These are phyloP conservation scores for Phlogophora meticulosa DNA, from an alignment of 2,888 invertebrate species.

Conservation along the genomic window DNA sequence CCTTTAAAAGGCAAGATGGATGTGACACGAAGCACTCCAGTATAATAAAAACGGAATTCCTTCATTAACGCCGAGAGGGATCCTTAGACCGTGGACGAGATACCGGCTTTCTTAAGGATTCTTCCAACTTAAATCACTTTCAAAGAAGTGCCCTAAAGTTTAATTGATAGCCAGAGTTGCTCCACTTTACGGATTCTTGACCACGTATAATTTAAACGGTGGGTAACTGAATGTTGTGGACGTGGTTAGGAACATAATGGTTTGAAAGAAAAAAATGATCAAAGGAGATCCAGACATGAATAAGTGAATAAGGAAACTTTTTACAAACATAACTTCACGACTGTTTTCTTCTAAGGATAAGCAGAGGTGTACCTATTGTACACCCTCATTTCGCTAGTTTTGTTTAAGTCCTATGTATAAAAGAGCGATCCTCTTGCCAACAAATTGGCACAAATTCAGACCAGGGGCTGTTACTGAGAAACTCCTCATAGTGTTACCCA, in stretches of 20 bases:
- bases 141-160: conserved; percentile 69
- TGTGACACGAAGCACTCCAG: conserved; percentile 77
- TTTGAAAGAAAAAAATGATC: conserved; percentile 11
- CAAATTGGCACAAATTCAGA: no score
- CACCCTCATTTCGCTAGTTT: no score
- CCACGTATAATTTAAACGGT: conserved; percentile 55
- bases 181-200: conserved; percentile 62
- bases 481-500: no score
- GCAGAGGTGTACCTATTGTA: no score
- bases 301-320: background rate
- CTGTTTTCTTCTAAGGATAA: background rate
- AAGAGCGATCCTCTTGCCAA: no score
- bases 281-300: background rate
- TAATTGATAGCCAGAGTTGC: conserved; percentile 65
- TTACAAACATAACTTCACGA: no score
- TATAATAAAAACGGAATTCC: conserved; percentile 83
- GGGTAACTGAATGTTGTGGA: conserved; percentile 41
- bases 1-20: conserved; percentile 75
- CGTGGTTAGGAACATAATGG: background rate
- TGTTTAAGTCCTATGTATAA: no score
- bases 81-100: conserved; percentile 61
- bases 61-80: conserved; percentile 77
- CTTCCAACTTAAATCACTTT: conserved; percentile 74
- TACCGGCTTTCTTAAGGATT: conserved; percentile 69
- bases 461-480: no score